These are phyloP conservation scores for Cassiopea andromeda DNA, from an alignment of 30 jellyfish, hydroid and myxozoan species.

Conservation along the genomic window DNA sequence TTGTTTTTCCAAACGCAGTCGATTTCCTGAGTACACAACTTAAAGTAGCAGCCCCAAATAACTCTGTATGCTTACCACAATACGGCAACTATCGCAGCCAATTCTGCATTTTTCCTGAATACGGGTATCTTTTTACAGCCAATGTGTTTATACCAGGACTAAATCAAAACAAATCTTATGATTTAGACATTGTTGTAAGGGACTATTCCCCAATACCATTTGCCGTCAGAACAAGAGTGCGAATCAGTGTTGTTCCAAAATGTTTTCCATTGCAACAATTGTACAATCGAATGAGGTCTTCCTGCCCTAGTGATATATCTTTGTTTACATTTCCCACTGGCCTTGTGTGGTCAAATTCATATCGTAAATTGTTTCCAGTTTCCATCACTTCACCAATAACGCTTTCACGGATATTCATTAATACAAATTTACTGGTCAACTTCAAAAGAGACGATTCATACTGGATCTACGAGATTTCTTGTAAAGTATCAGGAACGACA, in stretches of 20 bases:
- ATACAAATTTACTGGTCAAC: slow-evolving; percentile 24
- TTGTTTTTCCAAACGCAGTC: slow-evolving; percentile 14
- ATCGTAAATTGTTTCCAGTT: slow-evolving; percentile 13
- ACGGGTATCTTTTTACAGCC: slow-evolving; percentile 38
- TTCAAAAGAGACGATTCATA: slow-evolving; percentile 31
- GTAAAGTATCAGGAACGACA: not conserved
- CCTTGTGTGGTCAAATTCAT: slow-evolving; percentile 17
- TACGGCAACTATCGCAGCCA: slow-evolving; percentile 15
- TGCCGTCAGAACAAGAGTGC: slow-evolving; percentile 9
- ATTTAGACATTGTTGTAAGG: slow-evolving; percentile 29
- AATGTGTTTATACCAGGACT: slow-evolving; percentile 27
- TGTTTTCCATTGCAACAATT: slow-evolving; percentile 39
- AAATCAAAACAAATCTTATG: slow-evolving; percentile 15
- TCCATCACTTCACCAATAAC: slow-evolving; percentile 10
- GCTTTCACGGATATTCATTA: slow-evolving; percentile 9
- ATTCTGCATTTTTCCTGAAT: slow-evolving; percentile 22
- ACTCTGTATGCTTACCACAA: slow-evolving; percentile 7
- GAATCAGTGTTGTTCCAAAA: slow-evolving; percentile 39
- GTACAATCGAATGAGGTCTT: slow-evolving; percentile 1
- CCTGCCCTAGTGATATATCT: slow-evolving; percentile 24
- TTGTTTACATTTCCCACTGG: slow-evolving; percentile 24
- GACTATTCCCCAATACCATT: slow-evolving; percentile 40
- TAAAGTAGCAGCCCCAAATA: not conserved
- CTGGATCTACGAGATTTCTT: slow-evolving; percentile 15
- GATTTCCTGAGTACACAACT: slow-evolving; percentile 19